These are phyloP conservation scores for Lordiphosa fenestrarum DNA, from an alignment of 2,888 invertebrate genomes.

Conservation along the genomic window DNA sequence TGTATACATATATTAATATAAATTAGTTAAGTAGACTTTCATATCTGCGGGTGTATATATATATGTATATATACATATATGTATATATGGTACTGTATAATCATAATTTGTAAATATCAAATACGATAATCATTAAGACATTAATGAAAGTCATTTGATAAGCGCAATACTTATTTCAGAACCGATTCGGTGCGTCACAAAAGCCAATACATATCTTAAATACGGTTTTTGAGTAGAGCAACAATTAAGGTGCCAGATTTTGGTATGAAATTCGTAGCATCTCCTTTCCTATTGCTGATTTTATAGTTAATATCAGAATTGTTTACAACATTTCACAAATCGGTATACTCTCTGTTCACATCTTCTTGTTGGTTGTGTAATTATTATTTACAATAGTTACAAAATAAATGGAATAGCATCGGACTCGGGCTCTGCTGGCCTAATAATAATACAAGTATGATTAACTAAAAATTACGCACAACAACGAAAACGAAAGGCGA, in stretches of 20 bases:
- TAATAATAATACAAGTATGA: constrained; percentile 54
- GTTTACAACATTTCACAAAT: constrained; percentile 35
- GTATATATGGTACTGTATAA: constrained; percentile 26
- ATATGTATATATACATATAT: constrained; percentile 30
- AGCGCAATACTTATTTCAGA: constrained; percentile 57
- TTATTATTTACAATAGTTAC: constrained; percentile 22
- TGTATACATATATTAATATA: constrained; percentile 49
- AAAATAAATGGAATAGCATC: constrained; percentile 34
- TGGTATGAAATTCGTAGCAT: constrained; percentile 45
- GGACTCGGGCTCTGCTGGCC: constrained; percentile 48
- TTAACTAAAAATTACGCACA: constrained; percentile 50
- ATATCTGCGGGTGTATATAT: constrained; percentile 32
- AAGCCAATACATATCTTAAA: constrained; percentile 33
- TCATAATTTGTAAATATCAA: constrained; percentile 65
- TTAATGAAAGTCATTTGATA: constrained; percentile 48
- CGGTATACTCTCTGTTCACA: constrained; percentile 25
- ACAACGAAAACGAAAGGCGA: constrained; percentile 32
- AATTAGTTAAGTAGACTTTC: constrained; percentile 59
- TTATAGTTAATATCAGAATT: constrained; percentile 59
- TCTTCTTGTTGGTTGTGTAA: constrained; percentile 2
- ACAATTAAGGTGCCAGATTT: constrained; percentile 27
- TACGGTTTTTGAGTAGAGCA: constrained; percentile 27
- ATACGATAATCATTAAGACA: constrained; percentile 52
- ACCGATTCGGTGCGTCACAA: constrained; percentile 36
- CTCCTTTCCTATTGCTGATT: constrained; percentile 49